These are phyloP conservation scores for Xestoiulus laeticollis DNA, from an alignment of 2,888 invertebrate genomes.

Conservation along the genomic window DNA sequence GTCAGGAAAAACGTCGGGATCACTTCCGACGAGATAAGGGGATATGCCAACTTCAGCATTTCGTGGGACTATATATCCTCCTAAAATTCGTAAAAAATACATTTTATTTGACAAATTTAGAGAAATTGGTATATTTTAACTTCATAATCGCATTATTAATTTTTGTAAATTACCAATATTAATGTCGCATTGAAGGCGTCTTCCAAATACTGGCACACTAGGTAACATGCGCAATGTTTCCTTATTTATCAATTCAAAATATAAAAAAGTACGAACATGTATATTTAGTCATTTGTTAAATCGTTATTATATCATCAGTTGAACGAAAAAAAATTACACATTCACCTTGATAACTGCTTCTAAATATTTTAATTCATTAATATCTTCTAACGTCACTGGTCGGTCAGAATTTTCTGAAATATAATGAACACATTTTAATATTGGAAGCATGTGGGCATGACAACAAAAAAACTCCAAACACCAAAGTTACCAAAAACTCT, in stretches of 20 bases:
- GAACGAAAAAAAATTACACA: not conserved
- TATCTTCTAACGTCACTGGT: constrained; percentile 65
- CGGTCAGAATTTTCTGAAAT: constrained; percentile 60
- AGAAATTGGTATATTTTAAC: too few species aligned
- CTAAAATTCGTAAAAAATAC: not conserved
- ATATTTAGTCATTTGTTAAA: not conserved
- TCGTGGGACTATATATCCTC: constrained; percentile 22
- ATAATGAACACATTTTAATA: not conserved
- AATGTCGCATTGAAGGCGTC: not conserved
- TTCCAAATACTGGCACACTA: constrained; percentile 41
- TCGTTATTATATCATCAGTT: not conserved
- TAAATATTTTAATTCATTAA: constrained; percentile 65
- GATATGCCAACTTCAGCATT: not conserved
- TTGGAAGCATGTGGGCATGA: not conserved
- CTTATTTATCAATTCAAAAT: not conserved
- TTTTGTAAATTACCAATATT: not conserved
- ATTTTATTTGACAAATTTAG: too few species aligned
- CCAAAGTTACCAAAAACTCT: constrained; percentile 64
- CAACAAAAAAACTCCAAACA: too few species aligned
- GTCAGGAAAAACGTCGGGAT: constrained; percentile 68
- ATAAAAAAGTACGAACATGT: not conserved
- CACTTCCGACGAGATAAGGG: not conserved
- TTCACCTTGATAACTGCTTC: constrained; percentile 66
- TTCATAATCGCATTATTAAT: too few species aligned
- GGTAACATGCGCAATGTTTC: constrained; percentile 46